Evolutionary conservation across 2,797 vertebrate genomes (phyloP), one percentile per base, ranked within the genome.

Genomic region (Centroberyx gerrardi): DNA sequence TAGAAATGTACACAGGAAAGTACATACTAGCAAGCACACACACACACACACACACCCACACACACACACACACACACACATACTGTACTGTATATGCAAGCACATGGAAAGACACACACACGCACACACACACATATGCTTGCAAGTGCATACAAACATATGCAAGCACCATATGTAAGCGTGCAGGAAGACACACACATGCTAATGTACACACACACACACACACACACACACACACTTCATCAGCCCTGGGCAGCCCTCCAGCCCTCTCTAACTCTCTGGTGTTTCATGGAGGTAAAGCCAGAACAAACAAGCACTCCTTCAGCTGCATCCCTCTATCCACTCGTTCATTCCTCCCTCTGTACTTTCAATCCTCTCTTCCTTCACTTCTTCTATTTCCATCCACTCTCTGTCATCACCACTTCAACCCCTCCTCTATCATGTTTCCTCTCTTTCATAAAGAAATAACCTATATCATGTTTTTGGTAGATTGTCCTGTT

Each of bases 391-490:
- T 56, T 72, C 68, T 33, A 33, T 33, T 48, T 78, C 62, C 53
- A 3, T 51, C 60, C 54, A 68, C 76, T 81, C 77, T 69, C 58
- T 78, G 67, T 80, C 76, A 72, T 68, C 78, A 60, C 68, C 1
- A 59, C 84, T 81, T 77, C 77, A 73, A 14, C 42, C 42, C 42
- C 22, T 22, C 22, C 22, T 22, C 22, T 22, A 22, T 22, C 22
- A 22, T 22, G 22, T 22, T 22, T 22, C 22, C 22, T 22, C 22
- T 22, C 22, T 22, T 22, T 22, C 22, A 22, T 22, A 22, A 22
- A 22, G 22, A 22, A 22, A 22, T 22, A 22, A 22, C 22, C 22
- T 22, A 22, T 22, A 22, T 22, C 22, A 22, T 22, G 22, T 22
- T 22, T 22, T 22, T 22, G 22, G 22, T 22, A 22, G 22, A 22